phyloP scores from a whole-genome alignment of 2,113 vertebrate genomes.

The Eurypyga helias region DNA sequence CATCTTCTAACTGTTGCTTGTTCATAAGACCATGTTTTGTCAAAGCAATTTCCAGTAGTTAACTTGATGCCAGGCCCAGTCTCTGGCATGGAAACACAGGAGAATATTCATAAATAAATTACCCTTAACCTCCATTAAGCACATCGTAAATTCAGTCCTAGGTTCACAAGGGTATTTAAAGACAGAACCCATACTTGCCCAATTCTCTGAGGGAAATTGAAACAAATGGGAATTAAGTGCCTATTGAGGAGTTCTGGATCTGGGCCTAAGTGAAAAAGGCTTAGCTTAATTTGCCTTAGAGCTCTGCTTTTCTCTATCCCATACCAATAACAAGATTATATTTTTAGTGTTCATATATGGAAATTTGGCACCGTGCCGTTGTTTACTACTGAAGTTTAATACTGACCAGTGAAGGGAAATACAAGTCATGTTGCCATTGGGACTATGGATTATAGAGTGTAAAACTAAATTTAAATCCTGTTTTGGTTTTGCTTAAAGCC shows the following conservation, averaged over 20 bases:
- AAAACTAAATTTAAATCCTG: neutral
- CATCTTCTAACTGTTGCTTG: neutral
- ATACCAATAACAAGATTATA: neutral
- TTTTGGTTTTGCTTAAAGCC: neutral
- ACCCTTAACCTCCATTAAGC: neutral
- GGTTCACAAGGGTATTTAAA: neutral
- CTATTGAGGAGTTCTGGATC: neutral
- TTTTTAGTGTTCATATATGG: neutral
- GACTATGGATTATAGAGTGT: neutral
- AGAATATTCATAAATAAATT: neutral
- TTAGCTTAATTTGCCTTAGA: neutral
- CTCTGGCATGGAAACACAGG: neutral
- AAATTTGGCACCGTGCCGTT: neutral
- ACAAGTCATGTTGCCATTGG: neutral
- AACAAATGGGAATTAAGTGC: neutral
- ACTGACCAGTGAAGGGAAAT: neutral
- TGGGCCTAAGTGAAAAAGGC: neutral
- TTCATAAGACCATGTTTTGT: neutral
- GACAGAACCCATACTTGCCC: neutral
- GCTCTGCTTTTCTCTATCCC: neutral
- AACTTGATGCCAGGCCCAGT: neutral
- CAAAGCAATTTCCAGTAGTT: neutral
- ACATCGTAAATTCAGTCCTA: neutral
- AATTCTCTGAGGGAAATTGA: neutral
- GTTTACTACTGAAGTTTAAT: neutral